phyloP scores from a whole-genome alignment of 2,113 vertebrate genomes.

The Plectropomus leopardus region DNA sequence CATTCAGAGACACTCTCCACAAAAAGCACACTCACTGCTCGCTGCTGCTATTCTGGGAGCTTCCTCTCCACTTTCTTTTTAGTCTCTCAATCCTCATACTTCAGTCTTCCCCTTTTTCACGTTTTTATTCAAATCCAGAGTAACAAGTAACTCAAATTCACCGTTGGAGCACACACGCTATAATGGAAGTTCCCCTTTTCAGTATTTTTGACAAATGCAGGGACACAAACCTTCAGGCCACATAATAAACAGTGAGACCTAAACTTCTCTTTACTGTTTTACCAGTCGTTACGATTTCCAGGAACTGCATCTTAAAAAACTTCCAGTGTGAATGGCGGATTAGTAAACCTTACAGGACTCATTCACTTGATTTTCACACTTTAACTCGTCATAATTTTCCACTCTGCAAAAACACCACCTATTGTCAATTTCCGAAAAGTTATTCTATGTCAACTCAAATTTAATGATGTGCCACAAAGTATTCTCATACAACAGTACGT shows the following conservation, averaged over 20 bases:
- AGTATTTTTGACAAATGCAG: neutral
- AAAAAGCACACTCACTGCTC: constrained; percentile 71
- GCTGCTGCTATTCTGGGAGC: constrained; percentile 78
- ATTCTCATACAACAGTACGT: too few species aligned
- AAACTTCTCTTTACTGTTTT: neutral
- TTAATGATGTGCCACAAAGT: too few species aligned
- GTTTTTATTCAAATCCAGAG: neutral
- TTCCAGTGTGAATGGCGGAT: neutral
- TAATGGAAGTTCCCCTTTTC: neutral
- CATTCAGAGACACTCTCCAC: constrained; percentile 77
- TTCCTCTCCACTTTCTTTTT: constrained; percentile 45
- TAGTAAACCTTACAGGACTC: neutral
- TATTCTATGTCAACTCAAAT: neutral
- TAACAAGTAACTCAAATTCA: neutral
- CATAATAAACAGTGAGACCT: neutral
- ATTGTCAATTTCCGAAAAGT: too few species aligned
- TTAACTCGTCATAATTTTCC: neutral
- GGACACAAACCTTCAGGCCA: neutral
- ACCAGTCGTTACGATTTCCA: neutral
- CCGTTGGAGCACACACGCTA: neutral
- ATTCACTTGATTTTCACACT: neutral
- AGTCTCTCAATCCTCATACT: constrained; percentile 23
- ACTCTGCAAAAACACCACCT: neutral
- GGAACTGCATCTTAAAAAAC: neutral
- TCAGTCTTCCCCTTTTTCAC: neutral